A percentile compares a stretch with the other conserved stretches of the same genome.
Evolutionary conservation across 2,797 vertebrate species (phyloP).

Genomic region (Spinus olivaceus): DNA sequence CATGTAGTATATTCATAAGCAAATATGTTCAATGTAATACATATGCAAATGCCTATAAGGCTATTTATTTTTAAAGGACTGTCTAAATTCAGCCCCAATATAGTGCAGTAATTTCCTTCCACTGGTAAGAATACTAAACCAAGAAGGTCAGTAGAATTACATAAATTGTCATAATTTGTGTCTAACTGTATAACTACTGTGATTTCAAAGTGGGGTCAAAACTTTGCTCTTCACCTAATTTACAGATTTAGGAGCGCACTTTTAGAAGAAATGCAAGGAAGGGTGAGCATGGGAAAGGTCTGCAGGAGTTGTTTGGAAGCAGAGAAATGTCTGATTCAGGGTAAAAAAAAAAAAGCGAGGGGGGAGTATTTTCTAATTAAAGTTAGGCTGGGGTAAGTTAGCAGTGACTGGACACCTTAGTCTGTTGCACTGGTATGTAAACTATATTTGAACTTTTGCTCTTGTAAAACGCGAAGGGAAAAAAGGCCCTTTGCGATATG

Average conservation of each 20-base stretch:
- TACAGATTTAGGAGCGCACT: not conserved
- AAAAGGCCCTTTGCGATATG: not conserved
- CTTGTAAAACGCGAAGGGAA: not conserved
- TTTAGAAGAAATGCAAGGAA: not conserved
- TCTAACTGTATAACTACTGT: not conserved
- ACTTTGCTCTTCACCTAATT: not conserved
- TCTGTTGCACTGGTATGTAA: conserved; percentile 28
- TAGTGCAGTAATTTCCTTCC: not conserved
- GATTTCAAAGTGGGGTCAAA: not conserved
- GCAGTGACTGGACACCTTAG: conserved; percentile 1
- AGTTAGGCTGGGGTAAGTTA: not conserved
- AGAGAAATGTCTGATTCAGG: not conserved
- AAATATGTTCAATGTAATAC: not conserved
- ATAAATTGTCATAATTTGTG: not conserved
- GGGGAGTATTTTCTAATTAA: not conserved
- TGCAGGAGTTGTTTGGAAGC: not conserved
- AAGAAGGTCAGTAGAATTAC: not conserved
- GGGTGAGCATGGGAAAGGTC: not conserved
- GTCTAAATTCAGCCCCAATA: not conserved
- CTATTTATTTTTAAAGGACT: not conserved
- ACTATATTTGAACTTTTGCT: conserved; percentile 61
- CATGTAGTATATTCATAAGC: not conserved
- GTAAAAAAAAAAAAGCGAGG: fast-evolving
- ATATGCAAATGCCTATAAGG: not conserved
- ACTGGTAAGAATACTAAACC: not conserved